Evolutionary conservation across 2,113 vertebrate genomes (phyloP), one percentile per base, ranked within the genome.

Genomic region (Aythya baeri): DNA sequence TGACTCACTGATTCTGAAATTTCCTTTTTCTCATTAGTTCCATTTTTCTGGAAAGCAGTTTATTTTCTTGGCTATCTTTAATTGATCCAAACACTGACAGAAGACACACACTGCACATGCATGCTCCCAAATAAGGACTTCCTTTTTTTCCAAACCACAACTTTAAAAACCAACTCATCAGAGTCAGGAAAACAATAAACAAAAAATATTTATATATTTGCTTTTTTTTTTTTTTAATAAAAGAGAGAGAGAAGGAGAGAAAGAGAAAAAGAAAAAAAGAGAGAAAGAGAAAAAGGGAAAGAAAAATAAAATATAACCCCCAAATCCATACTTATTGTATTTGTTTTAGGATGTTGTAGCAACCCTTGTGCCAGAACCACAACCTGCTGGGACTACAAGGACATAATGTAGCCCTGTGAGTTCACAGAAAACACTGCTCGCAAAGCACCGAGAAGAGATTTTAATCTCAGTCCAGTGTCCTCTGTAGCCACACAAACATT

Each of bases 31-130:
- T 72, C 75, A 62, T 49, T 81, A 91, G 50, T 13, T 22, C 15
- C 13, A 6, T 93, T 95, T 71, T 95, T 87, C 50, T 57, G 41
- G 36, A 80, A 84, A 95, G 61, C 5, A 41, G 52, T 70, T 62
- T 73, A 22, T 95, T 96, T 90, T 86, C 59, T 65, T 92, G 65
- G 43, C 61, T 81, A 3, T 82, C 49, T 93, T 82, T 72, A 86
- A 86, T 22, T n/a, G 38, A 79, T 85, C 44, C 43, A 80, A 89
- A 94, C 59, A 78, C 61, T 87, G 32, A 36, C 75, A 89, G 46
- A 93, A 72, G 66, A 73, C 9, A 80, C 54, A 81, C 17, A 55
- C 16, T 3, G 2, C 66, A 91, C 32, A 57, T 23, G 36, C 15
- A 13, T 25, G 31, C 13, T 71, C 23, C 20, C 73, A 91, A 95